These are phyloP conservation scores for Platorchestia sp. DNA, from an alignment of 1,140 invertebrate species.

Conservation along the genomic window DNA sequence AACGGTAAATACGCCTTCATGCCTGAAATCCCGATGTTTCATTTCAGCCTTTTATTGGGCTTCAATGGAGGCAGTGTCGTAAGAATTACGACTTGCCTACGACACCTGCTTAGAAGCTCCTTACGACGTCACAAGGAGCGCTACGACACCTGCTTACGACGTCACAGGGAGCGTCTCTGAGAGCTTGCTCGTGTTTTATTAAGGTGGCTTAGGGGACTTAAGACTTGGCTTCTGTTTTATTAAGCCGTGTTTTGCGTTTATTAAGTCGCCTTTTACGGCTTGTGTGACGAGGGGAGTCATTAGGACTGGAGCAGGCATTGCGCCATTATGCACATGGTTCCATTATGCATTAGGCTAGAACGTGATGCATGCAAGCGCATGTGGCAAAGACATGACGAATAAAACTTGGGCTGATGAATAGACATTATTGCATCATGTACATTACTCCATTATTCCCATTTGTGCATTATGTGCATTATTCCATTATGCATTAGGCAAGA, in stretches of 20 bases:
- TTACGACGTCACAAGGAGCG: not conserved
- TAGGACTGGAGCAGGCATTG: not conserved
- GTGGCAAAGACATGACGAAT: too few relatives aligned
- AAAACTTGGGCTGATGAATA: too few relatives aligned
- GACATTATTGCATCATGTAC: too few relatives aligned
- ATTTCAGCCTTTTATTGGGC: not conserved
- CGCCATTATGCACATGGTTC: too few relatives aligned
- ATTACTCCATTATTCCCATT: too few relatives aligned
- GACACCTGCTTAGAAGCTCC: not conserved
- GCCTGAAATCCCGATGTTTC: not conserved
- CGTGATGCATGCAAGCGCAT: too few relatives aligned
- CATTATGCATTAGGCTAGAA: too few relatives aligned
- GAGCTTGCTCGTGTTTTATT: not conserved
- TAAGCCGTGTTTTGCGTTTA: too few relatives aligned
- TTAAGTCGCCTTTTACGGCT: not conserved
- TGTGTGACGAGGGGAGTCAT: not conserved
- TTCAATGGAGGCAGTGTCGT: not conserved
- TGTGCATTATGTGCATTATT: too few relatives aligned
- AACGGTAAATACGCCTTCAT: too few relatives aligned
- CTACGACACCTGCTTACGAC: not conserved
- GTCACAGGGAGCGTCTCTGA: not conserved
- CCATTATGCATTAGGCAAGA: too few relatives aligned
- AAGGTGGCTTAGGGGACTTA: not conserved
- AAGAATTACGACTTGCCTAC: not conserved
- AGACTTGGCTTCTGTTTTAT: too few relatives aligned